A percentile compares a stretch with the other conserved stretches of the same genome.
phyloP scores from a whole-genome alignment of 2,797 vertebrate genomes.

The Falco cherrug region DNA sequence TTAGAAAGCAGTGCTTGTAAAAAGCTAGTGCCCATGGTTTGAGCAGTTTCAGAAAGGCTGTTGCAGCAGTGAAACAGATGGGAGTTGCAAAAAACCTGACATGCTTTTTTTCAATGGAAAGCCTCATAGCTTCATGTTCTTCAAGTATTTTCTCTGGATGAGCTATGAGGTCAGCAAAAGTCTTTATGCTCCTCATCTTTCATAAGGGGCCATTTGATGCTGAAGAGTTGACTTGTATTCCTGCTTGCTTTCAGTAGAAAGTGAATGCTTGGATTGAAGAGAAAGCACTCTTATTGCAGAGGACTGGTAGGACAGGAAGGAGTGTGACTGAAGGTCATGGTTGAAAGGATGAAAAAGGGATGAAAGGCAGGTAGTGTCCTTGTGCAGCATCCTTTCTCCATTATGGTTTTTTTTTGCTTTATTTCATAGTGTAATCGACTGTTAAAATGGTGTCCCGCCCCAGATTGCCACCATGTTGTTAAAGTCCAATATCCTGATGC shows the following conservation, averaged over 20 bases:
- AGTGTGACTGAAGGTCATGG: not conserved
- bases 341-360: not conserved
- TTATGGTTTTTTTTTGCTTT: not conserved
- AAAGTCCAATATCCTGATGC: conserved; percentile 99
- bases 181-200: not conserved
- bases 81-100: not conserved
- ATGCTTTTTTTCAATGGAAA: not conserved
- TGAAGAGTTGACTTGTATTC: not conserved
- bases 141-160: not conserved
- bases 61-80: not conserved
- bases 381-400: not conserved
- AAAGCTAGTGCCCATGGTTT: not conserved
- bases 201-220: not conserved
- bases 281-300: not conserved
- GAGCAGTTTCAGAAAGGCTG: not conserved
- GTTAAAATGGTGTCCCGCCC: conserved; percentile 99
- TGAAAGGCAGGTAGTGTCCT: not conserved
- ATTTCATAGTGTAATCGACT: conserved; percentile 93
- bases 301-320: not conserved
- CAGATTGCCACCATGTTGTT: conserved; percentile 99
- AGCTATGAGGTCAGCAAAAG: not conserved
- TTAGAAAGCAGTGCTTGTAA: not conserved
- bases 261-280: not conserved
- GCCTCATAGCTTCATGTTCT: not conserved
- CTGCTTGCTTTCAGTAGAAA: not conserved